These are phyloP conservation scores for Parazoanthus atlanticus DNA, from an alignment of 92 coral and sea anemone species.

Conservation along the genomic window DNA sequence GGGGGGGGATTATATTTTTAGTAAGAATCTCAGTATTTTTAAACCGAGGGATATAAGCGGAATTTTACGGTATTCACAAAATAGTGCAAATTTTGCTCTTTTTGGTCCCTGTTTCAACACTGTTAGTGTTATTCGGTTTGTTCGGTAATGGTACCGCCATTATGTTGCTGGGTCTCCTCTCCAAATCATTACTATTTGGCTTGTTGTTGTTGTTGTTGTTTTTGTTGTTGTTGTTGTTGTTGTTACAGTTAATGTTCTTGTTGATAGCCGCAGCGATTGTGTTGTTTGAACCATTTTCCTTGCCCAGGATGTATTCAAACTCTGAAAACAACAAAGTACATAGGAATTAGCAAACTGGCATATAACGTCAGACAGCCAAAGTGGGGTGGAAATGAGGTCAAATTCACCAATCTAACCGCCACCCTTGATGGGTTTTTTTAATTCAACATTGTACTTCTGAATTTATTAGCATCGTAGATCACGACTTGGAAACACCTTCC, in stretches of 20 bases:
- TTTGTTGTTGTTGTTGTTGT: neutral
- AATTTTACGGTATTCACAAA: neutral
- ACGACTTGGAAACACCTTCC: no score
- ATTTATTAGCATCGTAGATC: no score
- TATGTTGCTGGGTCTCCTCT: neutral
- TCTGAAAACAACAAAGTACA: neutral
- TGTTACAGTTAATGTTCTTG: neutral
- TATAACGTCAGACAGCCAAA: no score
- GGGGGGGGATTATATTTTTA: no score
- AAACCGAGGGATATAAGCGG: no score
- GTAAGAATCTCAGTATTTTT: no score
- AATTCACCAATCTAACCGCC: no score
- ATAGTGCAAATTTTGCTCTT: neutral
- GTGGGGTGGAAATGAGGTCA: no score
- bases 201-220: neutral
- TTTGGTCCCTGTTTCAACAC: neutral
- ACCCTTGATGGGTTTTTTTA: no score
- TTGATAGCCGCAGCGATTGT: neutral
- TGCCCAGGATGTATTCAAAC: neutral
- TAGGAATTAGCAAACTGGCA: neutral
- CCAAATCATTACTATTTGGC: neutral
- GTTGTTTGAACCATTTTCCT: neutral
- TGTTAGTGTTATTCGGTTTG: neutral
- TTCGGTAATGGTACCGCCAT: neutral
- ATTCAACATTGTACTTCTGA: no score